phyloP scores from a whole-genome alignment of 2,797 vertebrate genomes.

The Glossophaga mutica region DNA sequence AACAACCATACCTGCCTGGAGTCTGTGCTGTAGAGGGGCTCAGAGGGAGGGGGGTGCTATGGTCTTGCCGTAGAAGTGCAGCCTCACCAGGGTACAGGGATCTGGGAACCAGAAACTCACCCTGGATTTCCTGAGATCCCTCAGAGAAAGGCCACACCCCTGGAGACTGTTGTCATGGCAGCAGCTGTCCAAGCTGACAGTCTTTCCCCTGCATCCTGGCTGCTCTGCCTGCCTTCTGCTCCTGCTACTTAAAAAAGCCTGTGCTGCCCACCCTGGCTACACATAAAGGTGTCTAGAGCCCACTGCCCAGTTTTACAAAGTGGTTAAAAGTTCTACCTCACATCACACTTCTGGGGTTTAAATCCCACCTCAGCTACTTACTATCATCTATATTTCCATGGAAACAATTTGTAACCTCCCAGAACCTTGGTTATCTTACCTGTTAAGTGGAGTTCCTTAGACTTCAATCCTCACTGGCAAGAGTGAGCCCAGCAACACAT shows the following conservation, averaged over 20 bases:
- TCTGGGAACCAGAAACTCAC: background rate
- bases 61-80: background rate
- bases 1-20: background rate
- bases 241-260: background rate
- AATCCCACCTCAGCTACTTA: background rate
- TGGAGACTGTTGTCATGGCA: conserved; percentile 4
- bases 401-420: background rate
- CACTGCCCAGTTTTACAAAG: background rate
- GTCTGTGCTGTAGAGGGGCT: background rate
- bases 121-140: background rate
- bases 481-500: background rate
- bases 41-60: background rate
- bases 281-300: background rate
- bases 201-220: background rate
- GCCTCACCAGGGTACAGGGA: background rate
- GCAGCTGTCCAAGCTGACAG: background rate
- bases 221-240: background rate
- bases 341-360: background rate
- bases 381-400: background rate
- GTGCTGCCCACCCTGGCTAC: background rate
- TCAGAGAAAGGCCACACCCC: background rate
- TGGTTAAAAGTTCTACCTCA: background rate
- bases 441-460: conserved; percentile 3
- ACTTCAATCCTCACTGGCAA: background rate
- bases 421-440: background rate